Evolutionary conservation across 2,888 invertebrate genomes (phyloP).

Genomic region (Stenichneumon culpator): DNA sequence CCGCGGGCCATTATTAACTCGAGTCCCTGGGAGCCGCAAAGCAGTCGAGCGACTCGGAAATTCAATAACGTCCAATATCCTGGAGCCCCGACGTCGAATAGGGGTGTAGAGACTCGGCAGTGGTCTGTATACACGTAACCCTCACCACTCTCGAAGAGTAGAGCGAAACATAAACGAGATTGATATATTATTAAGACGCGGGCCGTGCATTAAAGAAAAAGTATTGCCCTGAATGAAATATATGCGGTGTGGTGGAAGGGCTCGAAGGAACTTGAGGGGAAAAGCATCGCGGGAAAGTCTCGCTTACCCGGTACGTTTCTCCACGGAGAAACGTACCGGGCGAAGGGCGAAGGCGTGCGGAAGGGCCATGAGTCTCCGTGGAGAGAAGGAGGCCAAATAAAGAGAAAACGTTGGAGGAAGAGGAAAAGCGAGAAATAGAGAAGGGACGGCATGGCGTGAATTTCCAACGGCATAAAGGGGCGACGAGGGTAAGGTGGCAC

Average conservation of each 20-base stretch:
- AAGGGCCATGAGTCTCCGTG: constrained; percentile 36
- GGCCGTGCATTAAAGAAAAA: constrained; percentile 79
- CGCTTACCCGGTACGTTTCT: constrained; percentile 31
- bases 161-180: constrained; percentile 78
- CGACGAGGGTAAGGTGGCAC: constrained; percentile 75
- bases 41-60: constrained; percentile 69
- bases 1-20: constrained; percentile 77
- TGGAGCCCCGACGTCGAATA: constrained; percentile 34
- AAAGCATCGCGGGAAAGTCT: constrained; percentile 57
- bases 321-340: background rate
- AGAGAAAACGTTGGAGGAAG: constrained; percentile 33
- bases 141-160: constrained; percentile 32
- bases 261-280: constrained; percentile 66
- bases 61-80: constrained; percentile 78
- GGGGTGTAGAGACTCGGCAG: constrained; percentile 24
- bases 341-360: constrained; percentile 39
- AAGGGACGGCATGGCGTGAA: constrained; percentile 65
- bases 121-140: constrained; percentile 20
- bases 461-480: constrained; percentile 64
- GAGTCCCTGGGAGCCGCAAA: constrained; percentile 66
- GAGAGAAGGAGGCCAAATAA: constrained; percentile 45
- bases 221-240: constrained; percentile 79
- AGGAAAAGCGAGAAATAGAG: constrained; percentile 2
- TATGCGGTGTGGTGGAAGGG: constrained; percentile 73
- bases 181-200: constrained; percentile 82